These are phyloP conservation scores for Alitta virens DNA, from an alignment of 2,888 invertebrate genomes.

Conservation along the genomic window DNA sequence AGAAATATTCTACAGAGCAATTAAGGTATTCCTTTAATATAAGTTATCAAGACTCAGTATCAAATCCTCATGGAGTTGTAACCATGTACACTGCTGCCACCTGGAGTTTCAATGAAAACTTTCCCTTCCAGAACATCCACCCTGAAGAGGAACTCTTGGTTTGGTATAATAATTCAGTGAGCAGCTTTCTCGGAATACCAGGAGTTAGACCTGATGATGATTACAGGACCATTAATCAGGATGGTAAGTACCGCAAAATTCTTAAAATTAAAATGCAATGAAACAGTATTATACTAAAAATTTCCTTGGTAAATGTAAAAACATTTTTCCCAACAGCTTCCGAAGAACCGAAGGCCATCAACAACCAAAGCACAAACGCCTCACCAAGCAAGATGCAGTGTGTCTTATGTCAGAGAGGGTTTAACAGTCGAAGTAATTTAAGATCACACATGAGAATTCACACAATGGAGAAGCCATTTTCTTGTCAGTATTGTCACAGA, in stretches of 20 bases:
- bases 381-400: conserved; percentile 32
- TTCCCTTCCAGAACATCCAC: conserved; percentile 39
- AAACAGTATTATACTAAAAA: too few species aligned
- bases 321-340: too few species aligned
- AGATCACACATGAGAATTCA: conserved; percentile 56
- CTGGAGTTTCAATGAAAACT: too few species aligned
- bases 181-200: conserved; percentile 45
- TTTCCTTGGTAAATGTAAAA: too few species aligned
- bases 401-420: conserved; percentile 48
- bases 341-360: too few species aligned
- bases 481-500: conserved; percentile 44
- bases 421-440: conserved; percentile 53
- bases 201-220: not conserved
- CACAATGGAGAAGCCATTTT: conserved; percentile 51
- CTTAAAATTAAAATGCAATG: too few species aligned
- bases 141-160: conserved; percentile 48
- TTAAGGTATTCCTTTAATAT: conserved; percentile 2
- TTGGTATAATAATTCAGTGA: conserved; percentile 42
- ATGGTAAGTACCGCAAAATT: too few species aligned
- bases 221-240: too few species aligned
- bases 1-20: conserved; percentile 15
- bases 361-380: not conserved
- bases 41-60: too few species aligned
- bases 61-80: too few species aligned
- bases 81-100: too few species aligned